These are phyloP conservation scores for Heliothis virescens DNA, from an alignment of 1,140 invertebrate genomes.

Conservation along the genomic window DNA sequence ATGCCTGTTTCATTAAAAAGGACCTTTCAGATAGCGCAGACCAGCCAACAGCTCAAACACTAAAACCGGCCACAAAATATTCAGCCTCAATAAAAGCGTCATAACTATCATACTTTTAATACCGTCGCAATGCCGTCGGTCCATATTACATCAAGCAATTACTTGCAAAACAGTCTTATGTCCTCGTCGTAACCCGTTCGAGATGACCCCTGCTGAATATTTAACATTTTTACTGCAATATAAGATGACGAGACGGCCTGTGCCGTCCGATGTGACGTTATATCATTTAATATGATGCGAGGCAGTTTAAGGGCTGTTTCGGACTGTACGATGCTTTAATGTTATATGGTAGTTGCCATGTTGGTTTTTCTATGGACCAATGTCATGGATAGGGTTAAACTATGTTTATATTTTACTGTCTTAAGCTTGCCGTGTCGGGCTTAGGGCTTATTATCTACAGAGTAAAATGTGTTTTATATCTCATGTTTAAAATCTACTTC, in stretches of 20 bases:
- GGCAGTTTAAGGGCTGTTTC: background rate
- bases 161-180: conserved; percentile 35
- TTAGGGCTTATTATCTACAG: too few relatives aligned
- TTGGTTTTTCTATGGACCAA: background rate
- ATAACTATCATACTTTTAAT: conserved; percentile 36
- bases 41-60: conserved; percentile 1
- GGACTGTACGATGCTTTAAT: background rate
- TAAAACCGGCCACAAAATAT: conserved; percentile 14
- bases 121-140: conserved; percentile 15
- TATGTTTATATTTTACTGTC: too few relatives aligned
- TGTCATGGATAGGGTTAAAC: too few relatives aligned
- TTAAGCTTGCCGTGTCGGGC: too few relatives aligned
- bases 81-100: conserved; percentile 11
- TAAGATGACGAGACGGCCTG: conserved; percentile 24
- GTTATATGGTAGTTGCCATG: background rate
- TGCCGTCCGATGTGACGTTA: background rate
- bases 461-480: too few relatives aligned
- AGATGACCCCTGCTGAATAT: conserved; percentile 51
- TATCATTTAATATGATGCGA: conserved; percentile 24
- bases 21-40: background rate
- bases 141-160: conserved; percentile 40
- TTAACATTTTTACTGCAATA: conserved; percentile 51
- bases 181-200: conserved; percentile 23
- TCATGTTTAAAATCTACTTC: too few relatives aligned
- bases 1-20: too few relatives aligned